phyloP scores from a whole-genome alignment of 2,113 vertebrate species.

The Rattus rattus region DNA sequence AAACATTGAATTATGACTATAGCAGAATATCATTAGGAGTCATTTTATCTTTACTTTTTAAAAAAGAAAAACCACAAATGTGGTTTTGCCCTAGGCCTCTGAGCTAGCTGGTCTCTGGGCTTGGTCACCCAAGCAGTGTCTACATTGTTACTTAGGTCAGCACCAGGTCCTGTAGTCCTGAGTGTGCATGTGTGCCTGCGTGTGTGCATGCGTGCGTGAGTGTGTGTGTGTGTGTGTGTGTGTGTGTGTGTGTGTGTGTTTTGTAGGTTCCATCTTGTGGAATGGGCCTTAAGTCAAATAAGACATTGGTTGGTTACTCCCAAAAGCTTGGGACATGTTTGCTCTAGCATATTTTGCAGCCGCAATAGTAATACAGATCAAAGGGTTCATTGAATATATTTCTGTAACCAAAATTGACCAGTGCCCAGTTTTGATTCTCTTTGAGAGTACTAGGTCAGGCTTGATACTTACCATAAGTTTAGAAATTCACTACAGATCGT shows the following conservation, averaged over 20 bases:
- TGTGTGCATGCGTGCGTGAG: not conserved
- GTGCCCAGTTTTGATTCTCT: not conserved
- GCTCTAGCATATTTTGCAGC: not conserved
- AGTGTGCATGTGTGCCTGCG: too few species aligned
- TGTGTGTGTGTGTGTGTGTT: not conserved
- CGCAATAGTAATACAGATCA: not conserved
- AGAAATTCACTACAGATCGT: constrained; percentile 3
- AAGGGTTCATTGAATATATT: not conserved
- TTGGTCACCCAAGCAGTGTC: not conserved
- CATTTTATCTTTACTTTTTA: not conserved
- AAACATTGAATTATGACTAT: not conserved
- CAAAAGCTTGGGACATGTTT: not conserved
- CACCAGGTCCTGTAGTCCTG: not conserved
- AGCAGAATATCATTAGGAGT: not conserved
- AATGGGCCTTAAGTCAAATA: not conserved
- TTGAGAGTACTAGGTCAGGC: not conserved
- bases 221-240: too few species aligned
- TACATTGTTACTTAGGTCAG: not conserved
- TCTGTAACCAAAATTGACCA: not conserved
- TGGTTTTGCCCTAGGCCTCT: not conserved
- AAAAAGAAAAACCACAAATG: not conserved
- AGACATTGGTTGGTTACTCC: not conserved
- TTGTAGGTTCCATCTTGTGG: not conserved
- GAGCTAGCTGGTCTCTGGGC: not conserved
- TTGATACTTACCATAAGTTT: constrained; percentile 32